phyloP scores from a whole-genome alignment of 2,888 invertebrate genomes.

The Dynastes hyllus region DNA sequence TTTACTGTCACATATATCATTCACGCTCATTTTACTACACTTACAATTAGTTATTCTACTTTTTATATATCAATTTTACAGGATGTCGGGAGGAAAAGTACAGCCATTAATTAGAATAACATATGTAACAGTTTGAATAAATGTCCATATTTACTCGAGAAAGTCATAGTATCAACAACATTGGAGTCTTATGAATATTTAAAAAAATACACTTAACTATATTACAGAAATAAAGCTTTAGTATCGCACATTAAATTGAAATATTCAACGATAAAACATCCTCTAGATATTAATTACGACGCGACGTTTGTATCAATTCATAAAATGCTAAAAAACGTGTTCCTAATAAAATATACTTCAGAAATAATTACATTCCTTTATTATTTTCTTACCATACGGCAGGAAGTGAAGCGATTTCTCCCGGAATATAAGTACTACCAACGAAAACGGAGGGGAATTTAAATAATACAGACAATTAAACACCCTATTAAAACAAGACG shows the following conservation, averaged over 20 bases:
- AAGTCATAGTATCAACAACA: no score
- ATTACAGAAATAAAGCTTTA: no score
- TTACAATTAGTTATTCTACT: no score
- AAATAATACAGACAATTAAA: conserved; percentile 68
- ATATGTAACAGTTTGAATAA: conserved; percentile 17
- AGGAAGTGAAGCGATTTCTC: conserved; percentile 66
- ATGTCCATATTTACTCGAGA: background rate
- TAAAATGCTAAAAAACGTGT: conserved; percentile 30
- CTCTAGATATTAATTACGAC: conserved; percentile 13
- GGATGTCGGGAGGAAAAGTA: background rate
- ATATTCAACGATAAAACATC: conserved; percentile 2
- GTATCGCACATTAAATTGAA: conserved; percentile 10
- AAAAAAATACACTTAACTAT: no score
- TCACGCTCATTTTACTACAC: no score
- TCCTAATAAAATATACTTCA: conserved; percentile 44
- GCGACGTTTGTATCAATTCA: conserved; percentile 34
- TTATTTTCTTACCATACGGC: conserved; percentile 49
- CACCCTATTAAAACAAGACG: conserved; percentile 65
- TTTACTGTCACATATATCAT: no score
- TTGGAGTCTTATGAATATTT: no score
- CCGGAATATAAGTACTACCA: conserved; percentile 36
- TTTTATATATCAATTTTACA: no score
- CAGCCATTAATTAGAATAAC: conserved; percentile 5
- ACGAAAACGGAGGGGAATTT: conserved; percentile 58
- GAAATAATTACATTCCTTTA: conserved; percentile 48